Percentiles rank a stretch among this genome's conserved stretches.
Evolutionary conservation across 2,888 invertebrate genomes (phyloP).

Genomic region (Hydraecia micacea): DNA sequence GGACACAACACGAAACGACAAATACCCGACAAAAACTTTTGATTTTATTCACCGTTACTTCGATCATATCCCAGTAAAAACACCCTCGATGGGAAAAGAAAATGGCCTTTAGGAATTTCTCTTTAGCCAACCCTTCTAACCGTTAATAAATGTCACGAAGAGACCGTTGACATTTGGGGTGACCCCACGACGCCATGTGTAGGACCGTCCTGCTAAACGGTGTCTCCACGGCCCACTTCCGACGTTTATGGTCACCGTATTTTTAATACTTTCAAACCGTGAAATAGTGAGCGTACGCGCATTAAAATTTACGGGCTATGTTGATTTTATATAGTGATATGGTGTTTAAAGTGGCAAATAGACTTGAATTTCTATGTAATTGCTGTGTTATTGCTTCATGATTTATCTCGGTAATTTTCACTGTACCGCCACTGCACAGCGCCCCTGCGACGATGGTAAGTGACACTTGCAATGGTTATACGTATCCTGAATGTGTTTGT

Average conservation of each 20-base stretch:
- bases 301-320: conserved; percentile 41
- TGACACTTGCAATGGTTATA: conserved; percentile 23
- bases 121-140: conserved; percentile 79
- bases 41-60: conserved; percentile 62
- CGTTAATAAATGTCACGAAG: conserved; percentile 88
- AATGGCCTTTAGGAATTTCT: conserved; percentile 82
- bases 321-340: conserved; percentile 47
- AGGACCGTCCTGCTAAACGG: conserved; percentile 68
- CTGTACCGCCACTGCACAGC: conserved; percentile 3
- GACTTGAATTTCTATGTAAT: conserved; percentile 46
- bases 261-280: conserved; percentile 54
- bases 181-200: conserved; percentile 69
- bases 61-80: conserved; percentile 65
- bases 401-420: conserved; percentile 5
- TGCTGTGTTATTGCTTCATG: conserved; percentile 33
- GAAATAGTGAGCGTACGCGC: conserved; percentile 41
- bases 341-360: conserved; percentile 42
- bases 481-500: conserved; percentile 7
- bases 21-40: conserved; percentile 56
- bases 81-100: conserved; percentile 76
- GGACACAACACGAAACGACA: conserved; percentile 18
- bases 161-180: conserved; percentile 79
- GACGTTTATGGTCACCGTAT: conserved; percentile 72
- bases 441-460: conserved; percentile 1
- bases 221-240: conserved; percentile 73